phyloP scores from a whole-genome alignment of 2,797 vertebrate species.

The Halcyon chelicuti region DNA sequence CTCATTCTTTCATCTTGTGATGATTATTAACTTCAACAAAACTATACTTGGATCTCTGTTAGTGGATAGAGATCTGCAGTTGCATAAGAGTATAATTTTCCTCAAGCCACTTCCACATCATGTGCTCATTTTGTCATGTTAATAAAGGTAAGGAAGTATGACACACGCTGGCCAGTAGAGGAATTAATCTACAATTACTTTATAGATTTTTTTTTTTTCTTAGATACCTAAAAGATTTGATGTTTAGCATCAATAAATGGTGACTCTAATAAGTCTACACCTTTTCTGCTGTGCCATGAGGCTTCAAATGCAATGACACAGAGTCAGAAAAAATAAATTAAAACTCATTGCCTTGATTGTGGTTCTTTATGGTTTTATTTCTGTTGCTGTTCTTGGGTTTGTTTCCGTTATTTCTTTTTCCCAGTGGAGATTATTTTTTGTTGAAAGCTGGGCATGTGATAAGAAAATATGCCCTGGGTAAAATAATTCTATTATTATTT shows the following conservation, averaged over 20 bases:
- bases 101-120: background rate
- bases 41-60: background rate
- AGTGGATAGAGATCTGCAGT: background rate
- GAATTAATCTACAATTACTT: background rate
- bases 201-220: background rate
- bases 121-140: background rate
- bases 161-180: background rate
- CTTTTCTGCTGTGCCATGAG: background rate
- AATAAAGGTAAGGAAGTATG: background rate
- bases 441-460: background rate
- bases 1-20: background rate
- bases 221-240: background rate
- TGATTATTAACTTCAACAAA: background rate
- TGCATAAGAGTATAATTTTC: background rate
- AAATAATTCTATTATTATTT: background rate
- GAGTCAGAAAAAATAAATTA: background rate
- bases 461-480: background rate
- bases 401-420: background rate
- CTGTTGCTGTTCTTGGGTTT: background rate
- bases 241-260: background rate
- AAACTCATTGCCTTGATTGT: background rate
- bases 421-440: background rate
- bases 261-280: background rate
- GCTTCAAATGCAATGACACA: rapidly evolving
- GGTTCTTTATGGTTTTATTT: background rate